Conservation (phyloP, 2,113 vertebrate species). For the Neotragus pygmaeus region DNA sequence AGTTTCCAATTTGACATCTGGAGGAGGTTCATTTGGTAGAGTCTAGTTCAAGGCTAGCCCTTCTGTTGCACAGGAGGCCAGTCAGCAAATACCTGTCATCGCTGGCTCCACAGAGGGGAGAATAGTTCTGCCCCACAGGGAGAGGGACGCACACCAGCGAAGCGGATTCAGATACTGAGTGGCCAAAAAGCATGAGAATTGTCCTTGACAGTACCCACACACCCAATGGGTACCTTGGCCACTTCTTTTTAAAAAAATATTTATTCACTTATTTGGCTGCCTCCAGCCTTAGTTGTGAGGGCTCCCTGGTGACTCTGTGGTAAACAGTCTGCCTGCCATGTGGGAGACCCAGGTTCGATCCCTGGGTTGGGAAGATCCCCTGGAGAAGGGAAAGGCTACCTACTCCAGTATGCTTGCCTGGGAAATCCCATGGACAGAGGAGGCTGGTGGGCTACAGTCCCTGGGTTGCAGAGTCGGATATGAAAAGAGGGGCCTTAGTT, state of each 20-base stretch:
- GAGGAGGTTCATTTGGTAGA: not conserved
- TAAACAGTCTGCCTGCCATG: not conserved
- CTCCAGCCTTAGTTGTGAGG: not conserved
- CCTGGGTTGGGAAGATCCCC: not conserved
- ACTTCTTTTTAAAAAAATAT: not conserved
- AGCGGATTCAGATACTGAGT: not conserved
- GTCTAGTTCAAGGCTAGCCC: not conserved
- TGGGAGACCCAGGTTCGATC: not conserved
- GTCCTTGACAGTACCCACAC: not conserved
- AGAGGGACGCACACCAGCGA: not conserved
- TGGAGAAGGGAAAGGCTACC: not conserved
- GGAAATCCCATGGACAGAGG: not conserved
- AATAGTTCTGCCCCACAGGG: not conserved
- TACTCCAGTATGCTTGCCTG: not conserved
- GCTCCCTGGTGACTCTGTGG: not conserved
- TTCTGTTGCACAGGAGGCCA: not conserved
- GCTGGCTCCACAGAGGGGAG: not conserved
- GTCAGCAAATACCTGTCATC: not conserved
- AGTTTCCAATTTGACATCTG: not conserved
- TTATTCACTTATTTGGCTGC: not conserved
- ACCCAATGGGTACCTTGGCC: not conserved
- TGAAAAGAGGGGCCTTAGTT: not conserved
- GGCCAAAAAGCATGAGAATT: not conserved
- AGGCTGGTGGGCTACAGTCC: not conserved
- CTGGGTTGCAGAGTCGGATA: not conserved